Base-by-base conservation (phyloP, 2,888 invertebrate species). In the Microctonus aethiopoides region DNA sequence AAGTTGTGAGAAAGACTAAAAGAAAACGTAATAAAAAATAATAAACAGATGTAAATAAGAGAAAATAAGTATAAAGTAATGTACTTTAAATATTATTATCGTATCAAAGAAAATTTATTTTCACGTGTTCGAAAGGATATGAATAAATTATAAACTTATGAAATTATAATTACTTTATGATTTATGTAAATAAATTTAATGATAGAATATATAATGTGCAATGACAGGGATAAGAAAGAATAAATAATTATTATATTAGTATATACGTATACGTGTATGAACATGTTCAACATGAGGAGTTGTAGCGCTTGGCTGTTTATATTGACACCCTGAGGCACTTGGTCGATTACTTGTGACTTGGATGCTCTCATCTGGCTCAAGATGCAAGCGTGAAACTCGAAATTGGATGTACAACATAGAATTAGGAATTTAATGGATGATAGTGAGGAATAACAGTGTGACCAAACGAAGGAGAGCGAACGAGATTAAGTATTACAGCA, bases 301-400 rank as follows among this genome's bases (percentile, higher is more conserved):
- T 41, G 52, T 62, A 51, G 32, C 41, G 59, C 54, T 41, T 39
- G 61, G 59, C 52, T 56, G 46, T 34, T 68, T 64, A 68, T n/a
- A n/a, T 68, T 32, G 54, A 57, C 32, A 39, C 46, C 68, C 54
- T 54, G 56, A 39, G 52, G 68, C 52, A 46, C 63, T 57, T 36
- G 11, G 59, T 52, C 59, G 69, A 69, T 69, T 60, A 52, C 34
- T 10, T 22, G 13, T 13, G 60, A 39, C 34, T 59, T 59, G 59
- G 11, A 46, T 32, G 26, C 13, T 62, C 16, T 16, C 7, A 39
- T 62, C 10, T 39, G 54, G 41, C n/a, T 34, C 52, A 64, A 59
- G 29, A 61, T 61, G 39, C 51, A 52, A 54, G 52, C 51, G 32
- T 34, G 60, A 60, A 32, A 60, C 51, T 57, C 10, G 60, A 67